Conservation (phyloP, 2,113 vertebrate species). For the Sporophila hypoxantha region DNA sequence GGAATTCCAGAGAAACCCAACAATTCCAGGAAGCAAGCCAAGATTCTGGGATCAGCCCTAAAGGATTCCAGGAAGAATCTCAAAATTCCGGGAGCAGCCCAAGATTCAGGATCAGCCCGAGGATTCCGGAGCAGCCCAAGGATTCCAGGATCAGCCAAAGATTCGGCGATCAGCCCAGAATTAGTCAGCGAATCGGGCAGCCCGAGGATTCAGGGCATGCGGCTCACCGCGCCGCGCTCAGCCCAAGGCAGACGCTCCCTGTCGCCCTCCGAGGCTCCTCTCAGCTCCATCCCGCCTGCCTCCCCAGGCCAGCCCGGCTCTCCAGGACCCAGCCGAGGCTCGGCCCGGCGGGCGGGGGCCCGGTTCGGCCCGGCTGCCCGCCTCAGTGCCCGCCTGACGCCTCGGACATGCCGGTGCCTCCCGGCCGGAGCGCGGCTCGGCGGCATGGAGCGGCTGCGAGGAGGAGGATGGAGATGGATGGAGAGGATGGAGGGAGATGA, state of each 20-base stretch:
- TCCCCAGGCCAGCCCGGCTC: background rate
- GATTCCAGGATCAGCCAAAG: background rate
- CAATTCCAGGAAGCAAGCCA: too few species aligned
- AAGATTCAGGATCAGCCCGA: too few species aligned
- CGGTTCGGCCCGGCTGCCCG: background rate
- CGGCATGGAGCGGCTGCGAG: background rate
- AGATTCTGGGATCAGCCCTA: too few species aligned
- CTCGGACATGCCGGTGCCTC: background rate
- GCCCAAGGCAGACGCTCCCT: background rate
- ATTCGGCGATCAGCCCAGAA: too few species aligned
- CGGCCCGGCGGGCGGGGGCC: background rate
- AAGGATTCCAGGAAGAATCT: too few species aligned
- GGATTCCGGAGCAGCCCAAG: background rate
- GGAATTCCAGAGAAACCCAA: too few species aligned
- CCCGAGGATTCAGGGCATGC: background rate
- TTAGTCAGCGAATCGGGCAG: too few species aligned
- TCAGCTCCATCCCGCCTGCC: background rate
- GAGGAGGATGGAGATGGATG: background rate
- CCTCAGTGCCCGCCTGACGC: background rate
- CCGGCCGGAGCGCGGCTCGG: background rate
- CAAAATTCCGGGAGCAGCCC: too few species aligned
- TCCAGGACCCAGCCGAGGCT: background rate
- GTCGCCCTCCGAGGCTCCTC: background rate
- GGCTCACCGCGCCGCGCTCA: background rate
- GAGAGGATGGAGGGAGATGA: too few species aligned